Conservation (phyloP, 2,888 invertebrate genomes). For the Agonopterix subpropinquella region DNA sequence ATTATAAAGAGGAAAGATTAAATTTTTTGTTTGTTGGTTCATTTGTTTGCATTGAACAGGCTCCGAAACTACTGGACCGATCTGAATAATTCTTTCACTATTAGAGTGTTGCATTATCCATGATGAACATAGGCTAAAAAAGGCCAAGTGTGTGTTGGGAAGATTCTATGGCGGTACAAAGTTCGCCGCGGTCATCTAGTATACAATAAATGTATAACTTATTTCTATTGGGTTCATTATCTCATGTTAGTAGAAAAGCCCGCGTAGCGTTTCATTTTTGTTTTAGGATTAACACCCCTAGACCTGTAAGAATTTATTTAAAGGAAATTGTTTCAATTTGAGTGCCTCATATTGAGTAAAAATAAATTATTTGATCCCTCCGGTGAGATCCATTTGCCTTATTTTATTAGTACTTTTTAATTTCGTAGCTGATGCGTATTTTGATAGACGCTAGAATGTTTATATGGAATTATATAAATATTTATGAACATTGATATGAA, state of each 20-base stretch:
- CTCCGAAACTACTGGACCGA: too few relatives aligned
- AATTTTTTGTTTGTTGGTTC: too few relatives aligned
- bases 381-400: slow-evolving; percentile 65
- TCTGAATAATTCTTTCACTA: too few relatives aligned
- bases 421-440: slow-evolving; percentile 40
- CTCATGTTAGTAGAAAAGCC: slow-evolving; percentile 11
- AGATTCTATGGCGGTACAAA: too few relatives aligned
- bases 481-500: slow-evolving; percentile 24
- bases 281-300: slow-evolving; percentile 21
- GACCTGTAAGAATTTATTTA: slow-evolving; percentile 28
- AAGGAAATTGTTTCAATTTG: slow-evolving; percentile 55
- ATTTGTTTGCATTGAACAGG: too few relatives aligned
- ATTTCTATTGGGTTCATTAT: not conserved
- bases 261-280: slow-evolving; percentile 12
- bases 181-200: too few relatives aligned
- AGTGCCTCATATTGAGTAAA: slow-evolving; percentile 55
- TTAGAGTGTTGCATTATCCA: too few relatives aligned
- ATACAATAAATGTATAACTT: too few relatives aligned
- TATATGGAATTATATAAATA: slow-evolving; percentile 23
- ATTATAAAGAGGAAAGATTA: too few relatives aligned
- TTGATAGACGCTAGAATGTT: slow-evolving; percentile 41
- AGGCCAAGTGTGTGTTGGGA: too few relatives aligned
- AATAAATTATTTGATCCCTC: slow-evolving; percentile 65
- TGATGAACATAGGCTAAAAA: too few relatives aligned
- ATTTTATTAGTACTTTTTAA: slow-evolving; percentile 61